These are phyloP conservation scores for Poeciliopsis presidionis DNA, from an alignment of 2,797 vertebrate genomes.

Conservation along the genomic window DNA sequence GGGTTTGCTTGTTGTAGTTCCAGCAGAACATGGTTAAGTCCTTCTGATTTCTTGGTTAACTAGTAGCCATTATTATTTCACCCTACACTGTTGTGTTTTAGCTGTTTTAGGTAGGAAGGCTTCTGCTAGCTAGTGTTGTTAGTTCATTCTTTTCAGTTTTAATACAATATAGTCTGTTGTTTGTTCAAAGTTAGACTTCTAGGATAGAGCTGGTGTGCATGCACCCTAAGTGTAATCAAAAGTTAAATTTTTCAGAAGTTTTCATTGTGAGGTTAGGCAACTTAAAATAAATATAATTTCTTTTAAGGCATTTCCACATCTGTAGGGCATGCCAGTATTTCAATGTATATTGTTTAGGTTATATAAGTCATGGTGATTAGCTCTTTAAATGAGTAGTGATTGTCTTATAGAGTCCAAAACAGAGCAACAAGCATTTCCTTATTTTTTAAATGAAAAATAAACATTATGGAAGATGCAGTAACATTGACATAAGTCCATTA, in stretches of 20 bases:
- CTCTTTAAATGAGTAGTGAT: neutral
- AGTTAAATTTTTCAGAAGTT: neutral
- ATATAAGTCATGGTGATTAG: neutral
- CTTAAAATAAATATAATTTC: neutral
- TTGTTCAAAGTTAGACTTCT: no score
- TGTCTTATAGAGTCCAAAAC: constrained; percentile 17
- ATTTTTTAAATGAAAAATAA: constrained; percentile 4
- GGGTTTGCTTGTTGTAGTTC: no score
- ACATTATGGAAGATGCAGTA: constrained; percentile 1
- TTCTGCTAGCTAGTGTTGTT: no score
- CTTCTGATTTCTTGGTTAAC: no score
- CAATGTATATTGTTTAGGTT: neutral
- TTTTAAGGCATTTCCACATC: neutral
- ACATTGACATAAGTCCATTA: constrained; percentile 2
- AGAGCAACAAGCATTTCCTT: constrained; percentile 7
- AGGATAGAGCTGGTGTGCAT: no score
- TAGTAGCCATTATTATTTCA: no score
- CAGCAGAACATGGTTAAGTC: no score
- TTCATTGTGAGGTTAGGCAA: neutral
- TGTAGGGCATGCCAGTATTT: neutral
- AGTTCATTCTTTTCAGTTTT: no score
- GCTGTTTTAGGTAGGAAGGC: no score
- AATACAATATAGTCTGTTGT: no score
- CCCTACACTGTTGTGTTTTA: no score
- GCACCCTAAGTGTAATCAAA: neutral